Conservation (phyloP, 2,113 vertebrate genomes). For the Sterna hirundo region DNA sequence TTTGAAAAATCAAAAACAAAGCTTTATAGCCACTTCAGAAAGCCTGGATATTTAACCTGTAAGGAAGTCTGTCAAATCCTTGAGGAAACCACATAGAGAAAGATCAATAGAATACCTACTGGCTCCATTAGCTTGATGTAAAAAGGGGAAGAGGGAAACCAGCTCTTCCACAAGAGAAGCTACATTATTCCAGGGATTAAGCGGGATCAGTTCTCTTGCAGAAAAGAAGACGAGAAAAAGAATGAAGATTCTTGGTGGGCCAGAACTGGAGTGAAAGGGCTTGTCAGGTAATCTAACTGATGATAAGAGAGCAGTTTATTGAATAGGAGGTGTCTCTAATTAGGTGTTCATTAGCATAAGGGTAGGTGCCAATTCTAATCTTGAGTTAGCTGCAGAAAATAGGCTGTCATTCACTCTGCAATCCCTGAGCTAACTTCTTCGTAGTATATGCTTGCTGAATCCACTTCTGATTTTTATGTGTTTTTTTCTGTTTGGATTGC, state of each 20-base stretch:
- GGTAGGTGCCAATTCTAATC: slow-evolving; percentile 73
- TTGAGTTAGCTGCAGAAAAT: slow-evolving; percentile 57
- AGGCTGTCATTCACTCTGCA: slow-evolving; percentile 60
- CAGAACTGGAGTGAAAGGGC: slow-evolving; percentile 79
- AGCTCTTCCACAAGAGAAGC: slow-evolving; percentile 79
- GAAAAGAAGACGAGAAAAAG: slow-evolving; percentile 74
- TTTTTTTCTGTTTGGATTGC: slow-evolving; percentile 4
- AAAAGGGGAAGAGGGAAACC: slow-evolving; percentile 77
- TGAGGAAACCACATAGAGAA: slow-evolving; percentile 80
- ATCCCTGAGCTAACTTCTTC: slow-evolving; percentile 19
- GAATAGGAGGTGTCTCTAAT: slow-evolving; percentile 82
- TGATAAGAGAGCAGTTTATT: slow-evolving; percentile 76
- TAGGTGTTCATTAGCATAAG: slow-evolving; percentile 80
- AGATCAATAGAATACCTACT: slow-evolving; percentile 91
- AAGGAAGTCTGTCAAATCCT: slow-evolving; percentile 83
- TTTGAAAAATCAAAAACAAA: slow-evolving; percentile 82
- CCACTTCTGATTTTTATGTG: not conserved
- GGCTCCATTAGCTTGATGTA: slow-evolving; percentile 94
- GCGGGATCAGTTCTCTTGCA: slow-evolving; percentile 80
- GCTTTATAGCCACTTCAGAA: slow-evolving; percentile 78
- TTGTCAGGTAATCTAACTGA: slow-evolving; percentile 85
- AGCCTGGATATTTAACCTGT: slow-evolving; percentile 78
- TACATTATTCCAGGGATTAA: slow-evolving; percentile 90
- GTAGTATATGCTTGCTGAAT: not conserved
- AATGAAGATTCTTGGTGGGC: slow-evolving; percentile 77